phyloP scores from a whole-genome alignment of 2,797 vertebrate genomes.

The Anisognathus igniventris region DNA sequence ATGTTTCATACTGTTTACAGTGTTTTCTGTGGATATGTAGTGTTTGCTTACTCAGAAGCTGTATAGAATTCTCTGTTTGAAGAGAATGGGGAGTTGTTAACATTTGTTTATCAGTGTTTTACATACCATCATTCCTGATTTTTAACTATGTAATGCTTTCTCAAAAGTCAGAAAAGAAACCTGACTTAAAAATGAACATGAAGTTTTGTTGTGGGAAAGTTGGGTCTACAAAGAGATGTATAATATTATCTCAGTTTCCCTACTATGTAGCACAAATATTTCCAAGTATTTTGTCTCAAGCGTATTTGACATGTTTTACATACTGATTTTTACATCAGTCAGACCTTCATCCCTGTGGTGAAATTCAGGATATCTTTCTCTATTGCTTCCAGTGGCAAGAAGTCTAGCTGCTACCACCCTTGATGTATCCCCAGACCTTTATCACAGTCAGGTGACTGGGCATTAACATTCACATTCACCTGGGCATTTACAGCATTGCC shows the following conservation, averaged over 20 bases:
- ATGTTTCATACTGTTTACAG: constrained; percentile 17
- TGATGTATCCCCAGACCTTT: not conserved
- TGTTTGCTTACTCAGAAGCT: constrained; percentile 26
- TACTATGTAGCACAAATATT: not conserved
- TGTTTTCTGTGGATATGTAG: not conserved
- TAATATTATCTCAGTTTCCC: not conserved
- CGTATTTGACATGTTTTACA: not conserved
- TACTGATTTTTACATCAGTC: not conserved
- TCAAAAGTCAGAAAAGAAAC: not conserved
- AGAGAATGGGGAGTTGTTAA: not conserved
- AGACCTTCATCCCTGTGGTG: not conserved
- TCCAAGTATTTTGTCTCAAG: not conserved
- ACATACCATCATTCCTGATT: not conserved
- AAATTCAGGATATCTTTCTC: not conserved
- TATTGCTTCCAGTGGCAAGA: not conserved
- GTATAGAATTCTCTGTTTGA: not conserved
- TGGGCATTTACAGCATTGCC: accelerated
- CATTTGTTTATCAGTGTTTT: constrained; percentile 20
- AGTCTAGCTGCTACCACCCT: not conserved
- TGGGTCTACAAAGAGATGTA: not conserved
- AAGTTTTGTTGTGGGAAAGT: not conserved
- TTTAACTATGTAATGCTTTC: constrained; percentile 15
- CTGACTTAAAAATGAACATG: not conserved
- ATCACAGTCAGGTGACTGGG: not conserved
- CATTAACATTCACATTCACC: not conserved